Percentiles rank a stretch among this genome's conserved stretches.
These are phyloP conservation scores for Podiceps cristatus DNA, from an alignment of 2,113 vertebrate genomes.

Conservation along the genomic window DNA sequence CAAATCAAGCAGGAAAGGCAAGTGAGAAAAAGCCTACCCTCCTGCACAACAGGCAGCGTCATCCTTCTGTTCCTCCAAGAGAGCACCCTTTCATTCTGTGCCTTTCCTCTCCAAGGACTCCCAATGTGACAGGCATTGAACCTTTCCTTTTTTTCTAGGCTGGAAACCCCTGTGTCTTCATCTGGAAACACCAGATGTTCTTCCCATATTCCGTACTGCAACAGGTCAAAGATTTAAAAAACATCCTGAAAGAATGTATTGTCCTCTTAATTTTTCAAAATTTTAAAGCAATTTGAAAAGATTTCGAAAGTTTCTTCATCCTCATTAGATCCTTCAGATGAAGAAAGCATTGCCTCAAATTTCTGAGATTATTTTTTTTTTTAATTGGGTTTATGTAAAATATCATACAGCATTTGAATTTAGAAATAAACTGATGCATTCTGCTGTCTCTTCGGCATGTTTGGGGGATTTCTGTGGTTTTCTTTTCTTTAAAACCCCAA, in stretches of 20 bases:
- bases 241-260: neutral
- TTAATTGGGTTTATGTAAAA: neutral
- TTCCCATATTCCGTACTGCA: neutral
- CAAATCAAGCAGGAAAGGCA: slow-evolving; percentile 36
- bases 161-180: slow-evolving; percentile 4
- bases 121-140: neutral
- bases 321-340: neutral
- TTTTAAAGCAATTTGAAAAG: neutral
- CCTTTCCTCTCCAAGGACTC: slow-evolving; percentile 3
- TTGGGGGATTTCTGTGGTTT: neutral
- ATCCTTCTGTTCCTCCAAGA: neutral
- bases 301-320: neutral
- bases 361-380: neutral
- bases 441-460: neutral
- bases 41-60: neutral
- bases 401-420: neutral
- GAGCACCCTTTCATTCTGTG: neutral
- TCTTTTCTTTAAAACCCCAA: neutral
- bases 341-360: neutral
- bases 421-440: neutral
- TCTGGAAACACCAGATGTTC: slow-evolving; percentile 27
- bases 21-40: neutral
- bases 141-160: neutral
- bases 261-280: neutral
- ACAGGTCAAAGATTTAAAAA: neutral